Percentiles rank a stretch among this genome's conserved stretches.
Conservation (phyloP, 2,113 vertebrate genomes). For the Pyrgilauda ruficollis region DNA sequence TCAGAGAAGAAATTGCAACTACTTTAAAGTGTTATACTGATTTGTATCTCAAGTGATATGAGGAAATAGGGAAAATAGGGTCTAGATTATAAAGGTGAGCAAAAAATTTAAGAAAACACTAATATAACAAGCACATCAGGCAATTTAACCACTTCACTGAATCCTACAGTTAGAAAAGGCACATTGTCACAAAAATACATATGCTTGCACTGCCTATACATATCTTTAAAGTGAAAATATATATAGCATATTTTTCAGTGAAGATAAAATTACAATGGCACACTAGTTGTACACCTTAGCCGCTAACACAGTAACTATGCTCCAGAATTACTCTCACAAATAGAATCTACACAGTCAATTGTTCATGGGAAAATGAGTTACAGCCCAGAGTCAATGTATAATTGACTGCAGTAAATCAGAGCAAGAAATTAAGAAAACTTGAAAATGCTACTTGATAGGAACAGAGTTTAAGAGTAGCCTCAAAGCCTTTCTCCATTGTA, state of each 20-base stretch:
- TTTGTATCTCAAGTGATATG: neutral
- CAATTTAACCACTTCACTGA: neutral
- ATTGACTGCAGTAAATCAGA: neutral
- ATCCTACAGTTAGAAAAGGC: neutral
- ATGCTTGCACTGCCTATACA: neutral
- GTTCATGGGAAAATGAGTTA: neutral
- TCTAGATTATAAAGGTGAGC: neutral
- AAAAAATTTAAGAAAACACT: neutral
- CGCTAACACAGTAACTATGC: neutral
- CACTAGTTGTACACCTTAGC: fast-evolving
- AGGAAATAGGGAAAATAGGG: neutral
- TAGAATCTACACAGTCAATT: neutral
- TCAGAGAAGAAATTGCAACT: neutral
- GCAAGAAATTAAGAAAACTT: neutral
- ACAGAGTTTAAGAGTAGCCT: neutral
- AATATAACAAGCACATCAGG: neutral
- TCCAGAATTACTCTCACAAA: neutral
- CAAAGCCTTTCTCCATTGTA: neutral
- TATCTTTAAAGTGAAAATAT: neutral
- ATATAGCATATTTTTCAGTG: neutral
- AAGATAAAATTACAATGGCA: neutral
- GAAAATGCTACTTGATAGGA: neutral
- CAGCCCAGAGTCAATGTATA: neutral
- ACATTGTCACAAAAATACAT: neutral
- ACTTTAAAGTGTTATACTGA: neutral